Conservation (phyloP, 2,888 invertebrate genomes). For the Coremacera marginata region DNA sequence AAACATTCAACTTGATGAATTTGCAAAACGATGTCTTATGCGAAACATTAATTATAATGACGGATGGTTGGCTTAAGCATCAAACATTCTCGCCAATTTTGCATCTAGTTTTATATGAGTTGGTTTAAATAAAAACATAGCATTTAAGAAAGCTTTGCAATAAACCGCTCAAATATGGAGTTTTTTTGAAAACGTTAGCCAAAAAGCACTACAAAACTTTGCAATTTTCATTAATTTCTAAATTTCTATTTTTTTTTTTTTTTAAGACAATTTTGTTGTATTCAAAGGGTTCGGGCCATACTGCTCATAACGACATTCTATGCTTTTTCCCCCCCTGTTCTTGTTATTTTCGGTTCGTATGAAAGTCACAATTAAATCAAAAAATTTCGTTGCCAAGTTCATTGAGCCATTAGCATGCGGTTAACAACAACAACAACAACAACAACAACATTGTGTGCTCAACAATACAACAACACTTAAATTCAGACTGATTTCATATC, state of each 20-base stretch:
- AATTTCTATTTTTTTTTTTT: not conserved
- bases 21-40: too few relatives aligned
- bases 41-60: too few relatives aligned
- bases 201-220: not conserved
- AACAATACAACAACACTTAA: not conserved
- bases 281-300: not conserved
- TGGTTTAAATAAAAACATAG: too few relatives aligned
- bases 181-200: not conserved
- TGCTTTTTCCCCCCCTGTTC: not conserved
- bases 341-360: slow-evolving; percentile 44
- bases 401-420: slow-evolving; percentile 46
- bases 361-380: slow-evolving; percentile 53
- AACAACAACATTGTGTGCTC: slow-evolving; percentile 1
- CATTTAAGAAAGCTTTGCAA: too few relatives aligned
- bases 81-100: not conserved
- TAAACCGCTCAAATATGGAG: too few relatives aligned
- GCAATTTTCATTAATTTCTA: slow-evolving; percentile 18
- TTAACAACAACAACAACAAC: slow-evolving; percentile 10
- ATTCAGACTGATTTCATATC: not conserved
- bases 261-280: not conserved
- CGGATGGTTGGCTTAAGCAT: not conserved
- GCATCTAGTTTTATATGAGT: too few relatives aligned
- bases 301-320: not conserved
- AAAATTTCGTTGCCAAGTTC: slow-evolving; percentile 49
- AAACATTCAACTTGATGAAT: too few relatives aligned